phyloP scores from a whole-genome alignment of 2,797 vertebrate species.

The Lutjanus campechanus region DNA sequence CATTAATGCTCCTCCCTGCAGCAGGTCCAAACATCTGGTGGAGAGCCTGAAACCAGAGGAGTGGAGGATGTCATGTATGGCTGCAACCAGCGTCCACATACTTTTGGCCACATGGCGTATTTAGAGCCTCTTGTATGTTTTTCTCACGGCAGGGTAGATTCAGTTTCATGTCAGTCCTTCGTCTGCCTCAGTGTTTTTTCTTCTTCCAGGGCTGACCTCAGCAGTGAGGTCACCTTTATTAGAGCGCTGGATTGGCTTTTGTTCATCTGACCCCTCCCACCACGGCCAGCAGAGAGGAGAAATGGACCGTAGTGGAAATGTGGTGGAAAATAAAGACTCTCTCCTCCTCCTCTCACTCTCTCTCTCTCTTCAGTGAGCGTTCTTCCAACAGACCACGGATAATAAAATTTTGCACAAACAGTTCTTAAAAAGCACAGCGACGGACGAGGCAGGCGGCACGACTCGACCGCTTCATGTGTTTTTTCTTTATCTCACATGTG shows the following conservation, averaged over 20 bases:
- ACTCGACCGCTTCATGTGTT: background rate
- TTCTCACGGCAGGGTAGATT: conserved; percentile 8
- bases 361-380: conserved; percentile 36
- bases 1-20: background rate
- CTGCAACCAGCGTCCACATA: conserved; percentile 5
- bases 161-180: background rate
- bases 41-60: background rate
- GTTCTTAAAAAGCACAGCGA: conserved; percentile 86
- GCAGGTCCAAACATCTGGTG: conserved; percentile 7
- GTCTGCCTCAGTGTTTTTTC: conserved; percentile 1
- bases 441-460: conserved; percentile 79
- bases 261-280: conserved; percentile 81
- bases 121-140: background rate
- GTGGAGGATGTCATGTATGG: too few species aligned
- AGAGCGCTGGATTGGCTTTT: conserved; percentile 38
- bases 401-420: conserved; percentile 87
- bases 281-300: conserved; percentile 76
- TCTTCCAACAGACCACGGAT: conserved; percentile 84
- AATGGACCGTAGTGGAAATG: conserved; percentile 82
- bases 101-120: background rate
- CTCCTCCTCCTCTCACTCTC: background rate
- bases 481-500: conserved; percentile 1
- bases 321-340: conserved; percentile 80
- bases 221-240: conserved; percentile 55
- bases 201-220: conserved; percentile 28